Evolutionary conservation across 2,888 invertebrate genomes (phyloP), one percentile per base, ranked within the genome.

Genomic region (Tubiluchus corallicola): DNA sequence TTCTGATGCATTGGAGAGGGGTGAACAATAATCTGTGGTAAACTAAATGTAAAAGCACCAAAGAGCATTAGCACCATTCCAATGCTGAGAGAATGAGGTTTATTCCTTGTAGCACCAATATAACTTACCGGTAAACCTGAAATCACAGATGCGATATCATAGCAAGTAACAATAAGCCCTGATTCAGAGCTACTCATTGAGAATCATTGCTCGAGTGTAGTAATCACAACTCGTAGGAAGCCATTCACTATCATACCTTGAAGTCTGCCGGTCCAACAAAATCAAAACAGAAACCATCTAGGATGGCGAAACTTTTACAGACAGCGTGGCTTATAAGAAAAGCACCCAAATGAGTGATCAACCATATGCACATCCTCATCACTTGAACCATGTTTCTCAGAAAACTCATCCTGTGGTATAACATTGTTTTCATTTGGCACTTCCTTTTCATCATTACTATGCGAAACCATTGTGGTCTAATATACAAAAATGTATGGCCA

Each of bases 21-120:
- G n/a, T n/a, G n/a, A n/a, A n/a, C n/a, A n/a, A n/a, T n/a, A n/a
- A 90, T 84, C 66, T 92, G 88, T 47, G 90, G 90, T 57, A 90
- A 73, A 68, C 87, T 82, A 64, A 90, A 90, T 54, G 88, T 77
- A 60, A 90, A 70, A 37, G 88, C 85, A 1, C 90, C 90, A 56
- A 85, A 74, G 48, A 85, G 87, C 84, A 88, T 88, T 58, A 88
- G 79, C 45, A 88, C 77, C 45, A 84, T 82, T 57, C 82, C 80
- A 77, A 82, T 79, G 51, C 84, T 90, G 58, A 92, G 87, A 87
- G 88, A 90, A 37, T 82, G 81, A 43, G 88, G 88, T 62, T 87
- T 87, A 65, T 87, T 84, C 51, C 90, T 71, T 49, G 84, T 73
- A 57, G 85, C 84, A 52, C 90, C 90, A 58, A 90, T 75, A 64